These are phyloP conservation scores for Nycteola revayana DNA, from an alignment of 2,888 invertebrate species.

Conservation along the genomic window DNA sequence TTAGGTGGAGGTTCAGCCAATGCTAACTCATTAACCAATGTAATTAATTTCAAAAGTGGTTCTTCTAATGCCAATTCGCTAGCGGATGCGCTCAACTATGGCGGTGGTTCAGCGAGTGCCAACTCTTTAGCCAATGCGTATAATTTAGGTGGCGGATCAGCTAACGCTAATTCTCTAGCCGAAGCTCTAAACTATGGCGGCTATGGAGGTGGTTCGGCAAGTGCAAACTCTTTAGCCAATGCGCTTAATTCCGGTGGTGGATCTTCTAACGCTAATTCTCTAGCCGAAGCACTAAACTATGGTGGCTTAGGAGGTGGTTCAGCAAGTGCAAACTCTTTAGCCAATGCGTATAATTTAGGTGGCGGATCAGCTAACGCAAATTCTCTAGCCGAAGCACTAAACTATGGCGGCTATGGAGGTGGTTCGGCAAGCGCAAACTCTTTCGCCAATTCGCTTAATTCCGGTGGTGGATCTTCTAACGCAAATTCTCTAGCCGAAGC, in stretches of 20 bases:
- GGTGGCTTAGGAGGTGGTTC: not conserved
- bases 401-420: not conserved
- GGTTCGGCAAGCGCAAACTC: no score
- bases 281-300: no score
- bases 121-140: slow-evolving; percentile 7
- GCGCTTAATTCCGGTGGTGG: slow-evolving; percentile 4
- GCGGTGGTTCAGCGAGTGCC: slow-evolving; percentile 2
- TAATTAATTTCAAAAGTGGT: not conserved
- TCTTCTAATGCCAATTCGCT: slow-evolving; percentile 1
- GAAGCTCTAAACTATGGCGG: slow-evolving; percentile 7
- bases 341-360: slow-evolving; percentile 4
- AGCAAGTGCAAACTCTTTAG: slow-evolving; percentile 8
- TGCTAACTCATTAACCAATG: slow-evolving; percentile 8
- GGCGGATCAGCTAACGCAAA: slow-evolving; percentile 6
- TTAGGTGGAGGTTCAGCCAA: slow-evolving; percentile 1
- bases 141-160: not conserved
- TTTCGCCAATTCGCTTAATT: not conserved
- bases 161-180: slow-evolving; percentile 10
- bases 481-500: slow-evolving; percentile 7
- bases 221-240: slow-evolving; percentile 5
- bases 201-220: no score
- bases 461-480: not conserved
- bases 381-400: slow-evolving; percentile 8
- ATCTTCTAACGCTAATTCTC: slow-evolving; percentile 1
- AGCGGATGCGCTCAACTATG: slow-evolving; percentile 2